These are phyloP conservation scores for Pandemis cinnamomeana DNA, from an alignment of 2,888 invertebrate genomes.

Conservation along the genomic window DNA sequence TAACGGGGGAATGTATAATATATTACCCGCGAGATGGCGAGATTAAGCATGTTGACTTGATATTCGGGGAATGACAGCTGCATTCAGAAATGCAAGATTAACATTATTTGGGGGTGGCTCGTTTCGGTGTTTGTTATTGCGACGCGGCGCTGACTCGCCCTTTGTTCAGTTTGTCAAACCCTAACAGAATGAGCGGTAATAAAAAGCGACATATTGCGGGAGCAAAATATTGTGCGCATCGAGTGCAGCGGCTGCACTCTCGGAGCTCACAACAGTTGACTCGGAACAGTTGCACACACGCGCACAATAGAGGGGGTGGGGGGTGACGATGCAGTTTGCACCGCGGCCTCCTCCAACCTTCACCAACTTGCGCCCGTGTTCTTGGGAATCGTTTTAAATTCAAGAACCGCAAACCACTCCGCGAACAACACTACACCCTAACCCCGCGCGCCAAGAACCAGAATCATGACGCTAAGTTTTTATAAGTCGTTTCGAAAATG, in stretches of 20 bases:
- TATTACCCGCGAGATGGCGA: slow-evolving; percentile 38
- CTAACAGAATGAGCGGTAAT: slow-evolving; percentile 48
- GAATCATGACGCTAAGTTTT: slow-evolving; percentile 61
- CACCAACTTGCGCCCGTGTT: slow-evolving; percentile 83
- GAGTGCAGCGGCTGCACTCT: slow-evolving; percentile 66
- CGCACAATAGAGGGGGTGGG: slow-evolving; percentile 58
- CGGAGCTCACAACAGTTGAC: slow-evolving; percentile 76
- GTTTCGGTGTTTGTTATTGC: slow-evolving; percentile 33
- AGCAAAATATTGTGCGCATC: slow-evolving; percentile 68
- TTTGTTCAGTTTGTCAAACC: slow-evolving; percentile 55
- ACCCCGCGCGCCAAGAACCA: slow-evolving; percentile 57
- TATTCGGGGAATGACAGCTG: slow-evolving; percentile 34
- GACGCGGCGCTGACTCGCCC: slow-evolving; percentile 44
- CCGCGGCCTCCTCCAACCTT: slow-evolving; percentile 83
- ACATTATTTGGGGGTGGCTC: slow-evolving; percentile 37
- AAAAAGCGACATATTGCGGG: slow-evolving; percentile 59
- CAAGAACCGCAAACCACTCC: slow-evolving; percentile 78
- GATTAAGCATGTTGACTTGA: slow-evolving; percentile 38
- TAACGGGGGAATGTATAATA: slow-evolving; percentile 39
- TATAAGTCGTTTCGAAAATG: slow-evolving; percentile 74
- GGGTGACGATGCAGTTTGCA: slow-evolving; percentile 83
- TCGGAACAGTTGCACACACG: slow-evolving; percentile 71
- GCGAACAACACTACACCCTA: slow-evolving; percentile 66
- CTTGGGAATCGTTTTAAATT: slow-evolving; percentile 84
- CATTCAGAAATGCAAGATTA: slow-evolving; percentile 40